Base-by-base conservation (phyloP, 92 coral and sea anemone species). In the Virgularia gustaviana region DNA sequence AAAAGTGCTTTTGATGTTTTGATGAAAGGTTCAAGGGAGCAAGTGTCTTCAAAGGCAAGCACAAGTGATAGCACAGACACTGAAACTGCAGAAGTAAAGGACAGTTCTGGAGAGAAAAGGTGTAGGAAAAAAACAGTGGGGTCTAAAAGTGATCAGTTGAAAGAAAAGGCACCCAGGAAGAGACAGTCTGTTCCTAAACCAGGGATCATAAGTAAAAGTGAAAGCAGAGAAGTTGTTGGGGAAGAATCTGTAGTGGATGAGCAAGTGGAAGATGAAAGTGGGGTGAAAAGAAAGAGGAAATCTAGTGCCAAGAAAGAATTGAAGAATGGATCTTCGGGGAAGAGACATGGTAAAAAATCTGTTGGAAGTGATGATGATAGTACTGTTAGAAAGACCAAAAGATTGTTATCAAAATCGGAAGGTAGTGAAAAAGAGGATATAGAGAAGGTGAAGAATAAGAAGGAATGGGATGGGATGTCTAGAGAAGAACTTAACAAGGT, bases 1-100 rank as follows among this genome's bases (percentile, higher is more conserved):
- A 45, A 49, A 19, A 67, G 28, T 25, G 29, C 19, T 19, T 67
- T 67, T 67, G 74, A 67, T 29, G 41, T 67, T 1, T 43, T 67
- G 44, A 67, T 67, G 74, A 7, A 44, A 29, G 49, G 59, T 2
- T 67, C 74, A 0, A 30, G 34, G 33, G 56, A 28, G 41, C 28
- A 32, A 19, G 15, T 59, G 1, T 24, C 9, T 0, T 12, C 31
- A 0, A 67, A 45, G 15, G 25, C 0, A 31, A 67, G 8, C 0
- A 29, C 36, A 2, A 36, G 36, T 28, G 38, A 65, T 4, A 10
- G 0, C 15, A 4, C 13, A n/a, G 36, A 67, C 12, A 36, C 24
- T 27, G 29, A 44, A 0, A 7, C 2, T 15, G 28, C 6, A 47
- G 9, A 30, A 9, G 16, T 27, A 44, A 19, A 8, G 34, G 19